These are phyloP conservation scores for Sthenelais limicola DNA, from an alignment of 2,888 invertebrate species.

Conservation along the genomic window DNA sequence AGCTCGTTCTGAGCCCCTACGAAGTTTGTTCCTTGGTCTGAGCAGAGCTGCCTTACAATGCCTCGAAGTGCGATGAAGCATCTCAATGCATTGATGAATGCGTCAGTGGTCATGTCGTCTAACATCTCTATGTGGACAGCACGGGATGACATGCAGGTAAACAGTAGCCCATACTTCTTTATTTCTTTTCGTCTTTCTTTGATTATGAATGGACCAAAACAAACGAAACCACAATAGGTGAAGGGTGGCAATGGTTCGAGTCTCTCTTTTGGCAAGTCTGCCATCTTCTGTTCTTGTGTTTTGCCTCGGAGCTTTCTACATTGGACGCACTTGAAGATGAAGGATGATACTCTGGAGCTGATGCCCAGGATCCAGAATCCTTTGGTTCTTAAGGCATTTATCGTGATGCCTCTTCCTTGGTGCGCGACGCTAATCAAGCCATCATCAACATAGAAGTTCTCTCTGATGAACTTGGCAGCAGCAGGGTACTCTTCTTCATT, in stretches of 20 bases:
- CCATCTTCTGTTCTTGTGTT: constrained; percentile 45
- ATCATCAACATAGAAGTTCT: constrained; percentile 50
- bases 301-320: constrained; percentile 40
- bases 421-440: constrained; percentile 47
- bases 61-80: constrained; percentile 5
- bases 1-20: constrained; percentile 42
- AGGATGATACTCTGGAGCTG: constrained; percentile 10
- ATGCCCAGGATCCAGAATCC: constrained; percentile 46
- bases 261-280: constrained; percentile 53
- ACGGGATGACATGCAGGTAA: constrained; percentile 38
- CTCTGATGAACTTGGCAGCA: constrained; percentile 42
- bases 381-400: constrained; percentile 49
- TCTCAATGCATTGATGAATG: constrained; percentile 20
- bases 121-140: constrained; percentile 33
- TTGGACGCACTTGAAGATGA: constrained; percentile 40
- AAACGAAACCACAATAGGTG: constrained; percentile 54
- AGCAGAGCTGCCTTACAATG: constrained; percentile 1
- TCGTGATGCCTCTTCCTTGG: constrained; percentile 53
- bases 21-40: constrained; percentile 38
- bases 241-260: constrained; percentile 53
- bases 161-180: constrained; percentile 55
- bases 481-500: constrained; percentile 23
- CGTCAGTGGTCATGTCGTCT: constrained; percentile 20
- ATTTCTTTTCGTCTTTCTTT: constrained; percentile 55
- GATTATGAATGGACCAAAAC: constrained; percentile 56